Base-by-base conservation (phyloP, 2,113 vertebrate species). In the Mixornis gularis region DNA sequence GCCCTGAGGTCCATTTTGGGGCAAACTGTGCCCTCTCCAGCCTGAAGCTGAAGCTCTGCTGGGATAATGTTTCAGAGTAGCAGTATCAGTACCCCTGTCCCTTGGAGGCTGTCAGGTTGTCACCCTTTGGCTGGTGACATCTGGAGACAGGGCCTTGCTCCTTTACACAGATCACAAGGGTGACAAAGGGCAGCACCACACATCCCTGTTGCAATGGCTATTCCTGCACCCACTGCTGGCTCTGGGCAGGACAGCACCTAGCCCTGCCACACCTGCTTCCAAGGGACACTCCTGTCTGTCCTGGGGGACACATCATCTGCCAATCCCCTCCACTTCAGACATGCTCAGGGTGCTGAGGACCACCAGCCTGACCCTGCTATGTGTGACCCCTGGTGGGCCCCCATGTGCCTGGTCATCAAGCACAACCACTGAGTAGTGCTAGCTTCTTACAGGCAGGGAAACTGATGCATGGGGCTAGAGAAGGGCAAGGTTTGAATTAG, bases 181-280 rank as follows among this genome's bases (percentile, higher is more conserved):
- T 70, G 73, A 80, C 68, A 46, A 40, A 38, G 43, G 24, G 53
- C 43, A 91, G n/a, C 52, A 19, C 10, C 2, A n/a, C 49, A n/a
- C 0, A 0, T 26, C 63, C 59, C 51, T 53, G 17, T 5, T 2
- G 2, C 38, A 34, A 0, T 7, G 32, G 53, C 63, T 82, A 27
- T 3, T 62, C 29, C 71, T 79, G 58, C n/a, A 59, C 36, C 17
- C 60, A 49, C 17, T 0, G 0, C 71, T 66, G 86, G 9, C 79
- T 49, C 51, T 16, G 24, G 48, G 76, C 49, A 82, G 70, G 49
- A 56, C 10, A 60, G n/a, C 36, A 69, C 34, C 32, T 4, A 5
- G 26, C 55, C 66, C 55, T 70, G 32, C 38, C 82, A 65, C 65
- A 21, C 13, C n/a, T 44, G 40, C 44, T 48, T 19, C 46, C 56